Evolutionary conservation across 1,140 invertebrate species (phyloP), one percentile per base, ranked within the genome.

Genomic region (Heliothis subflexa): DNA sequence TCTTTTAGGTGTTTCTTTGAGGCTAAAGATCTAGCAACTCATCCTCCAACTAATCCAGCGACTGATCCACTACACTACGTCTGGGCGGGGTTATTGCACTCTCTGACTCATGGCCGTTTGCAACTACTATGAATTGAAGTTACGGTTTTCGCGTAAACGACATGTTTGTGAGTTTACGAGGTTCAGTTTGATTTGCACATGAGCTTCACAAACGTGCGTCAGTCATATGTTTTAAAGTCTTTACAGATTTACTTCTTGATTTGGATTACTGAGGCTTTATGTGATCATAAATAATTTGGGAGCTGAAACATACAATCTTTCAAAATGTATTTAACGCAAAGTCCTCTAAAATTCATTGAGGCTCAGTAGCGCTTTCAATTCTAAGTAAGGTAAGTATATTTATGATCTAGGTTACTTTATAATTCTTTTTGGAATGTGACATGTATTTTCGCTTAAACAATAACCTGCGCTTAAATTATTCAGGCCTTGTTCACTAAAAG

Each of bases 1-100:
- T 77, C 50, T 7, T 14, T 47, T 25, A 59, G 49, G 55, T 47
- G 10, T 76, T 66, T 55, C 7, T 45, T 68, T 59, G 55, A 64
- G 33, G 49, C 54, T 47, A 18, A 47, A 10, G 40, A 18, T 28
- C 33, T 0, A 9, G 0, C 5, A 5, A 40, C 5, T 40, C 59
- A 78, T 83, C 73, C 47, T 61, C 70, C 72, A 79, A 86, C 78
- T 82, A 80, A 86, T 90, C 89, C 57, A 61, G 18, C 81, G 75
- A 89, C 85, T 49, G 78, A 83, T 86, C 85, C 79, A 66, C 57
- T 73, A 55, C 47, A 54, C 71, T 80, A 80, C 77, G 87, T 89
- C 86, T 88, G 84, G 81, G 61, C 73, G 78, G 79, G 87, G 85
- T 88, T 85, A 83, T 82, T 85, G 87, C 81, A 80, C 86, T 81